These are phyloP conservation scores for Trichonephila inaurata DNA, from an alignment of 1,140 invertebrate genomes.

Conservation along the genomic window DNA sequence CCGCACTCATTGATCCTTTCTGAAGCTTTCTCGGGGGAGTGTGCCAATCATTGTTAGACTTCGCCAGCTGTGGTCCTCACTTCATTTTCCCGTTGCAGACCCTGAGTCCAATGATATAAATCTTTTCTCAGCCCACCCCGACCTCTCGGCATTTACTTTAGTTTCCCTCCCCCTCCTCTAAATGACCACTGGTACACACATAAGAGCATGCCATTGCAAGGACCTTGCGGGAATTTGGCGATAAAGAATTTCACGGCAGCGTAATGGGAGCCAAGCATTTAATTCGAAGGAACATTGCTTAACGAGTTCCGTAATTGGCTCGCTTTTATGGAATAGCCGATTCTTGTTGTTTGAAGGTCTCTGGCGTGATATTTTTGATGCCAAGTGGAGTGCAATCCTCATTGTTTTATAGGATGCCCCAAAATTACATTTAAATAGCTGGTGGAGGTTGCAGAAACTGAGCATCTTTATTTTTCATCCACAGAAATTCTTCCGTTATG, in stretches of 20 bases:
- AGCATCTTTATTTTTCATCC: background rate
- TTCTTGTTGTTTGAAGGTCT: slow-evolving; percentile 7
- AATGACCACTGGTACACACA: slow-evolving; percentile 69
- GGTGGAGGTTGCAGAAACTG: background rate
- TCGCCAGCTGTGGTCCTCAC: slow-evolving; percentile 73
- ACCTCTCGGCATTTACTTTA: slow-evolving; percentile 56
- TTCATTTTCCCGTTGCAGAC: slow-evolving; percentile 64
- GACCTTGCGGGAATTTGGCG: slow-evolving; percentile 69
- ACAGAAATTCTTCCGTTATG: background rate
- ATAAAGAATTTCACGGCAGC: slow-evolving; percentile 60
- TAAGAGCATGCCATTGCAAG: slow-evolving; percentile 25
- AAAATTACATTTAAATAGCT: slow-evolving; percentile 11
- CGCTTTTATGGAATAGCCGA: slow-evolving; percentile 11
- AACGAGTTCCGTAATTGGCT: slow-evolving; percentile 51
- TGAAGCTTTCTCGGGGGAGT: slow-evolving; percentile 52
- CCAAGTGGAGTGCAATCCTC: background rate
- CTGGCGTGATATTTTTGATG: slow-evolving; percentile 3
- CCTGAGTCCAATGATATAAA: slow-evolving; percentile 68
- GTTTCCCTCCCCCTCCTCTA: background rate
- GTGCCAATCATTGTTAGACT: slow-evolving; percentile 73
- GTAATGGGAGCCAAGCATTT: slow-evolving; percentile 57
- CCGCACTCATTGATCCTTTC: slow-evolving; percentile 50
- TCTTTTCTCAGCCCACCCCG: slow-evolving; percentile 23
- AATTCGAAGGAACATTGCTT: slow-evolving; percentile 55
- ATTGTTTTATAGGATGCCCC: slow-evolving; percentile 4